Percentiles rank a stretch among this genome's conserved stretches.
Evolutionary conservation across 1,140 invertebrate species (phyloP).

Genomic region (Papilio glaucus): DNA sequence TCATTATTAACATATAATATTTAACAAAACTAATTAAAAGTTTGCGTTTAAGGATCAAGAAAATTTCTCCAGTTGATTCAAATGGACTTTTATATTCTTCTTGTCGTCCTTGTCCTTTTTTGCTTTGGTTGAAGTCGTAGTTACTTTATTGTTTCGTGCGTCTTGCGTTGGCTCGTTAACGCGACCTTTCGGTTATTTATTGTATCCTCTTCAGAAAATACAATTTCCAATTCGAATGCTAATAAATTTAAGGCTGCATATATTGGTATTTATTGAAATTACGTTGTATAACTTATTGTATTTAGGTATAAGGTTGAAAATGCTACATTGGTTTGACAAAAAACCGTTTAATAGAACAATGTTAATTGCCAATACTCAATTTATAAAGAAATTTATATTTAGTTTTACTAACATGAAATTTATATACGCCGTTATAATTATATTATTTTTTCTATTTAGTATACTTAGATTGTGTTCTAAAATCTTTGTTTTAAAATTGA

Average conservation of each 20-base stretch:
- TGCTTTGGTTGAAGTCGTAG: slow-evolving; percentile 63
- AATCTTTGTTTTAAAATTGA: background rate
- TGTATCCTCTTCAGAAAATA: slow-evolving; percentile 79
- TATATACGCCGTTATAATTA: too few species aligned
- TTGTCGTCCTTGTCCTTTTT: slow-evolving; percentile 54
- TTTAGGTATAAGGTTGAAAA: slow-evolving; percentile 4
- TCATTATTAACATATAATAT: slow-evolving; percentile 47
- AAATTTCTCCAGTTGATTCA: slow-evolving; percentile 41
- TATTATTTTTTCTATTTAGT: background rate
- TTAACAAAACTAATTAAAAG: slow-evolving; percentile 4
- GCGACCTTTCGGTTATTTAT: slow-evolving; percentile 80
- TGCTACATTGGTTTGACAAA: background rate
- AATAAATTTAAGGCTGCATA: slow-evolving; percentile 71
- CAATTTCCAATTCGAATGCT: slow-evolving; percentile 75
- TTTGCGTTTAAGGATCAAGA: slow-evolving; percentile 11
- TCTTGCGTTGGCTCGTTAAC: slow-evolving; percentile 76
- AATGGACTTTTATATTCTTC: slow-evolving; percentile 49
- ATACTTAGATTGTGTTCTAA: too few species aligned
- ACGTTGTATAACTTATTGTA: slow-evolving; percentile 1
- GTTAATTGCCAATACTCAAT: background rate
- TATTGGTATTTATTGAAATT: slow-evolving; percentile 46
- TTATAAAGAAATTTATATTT: background rate
- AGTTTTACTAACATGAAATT: background rate
- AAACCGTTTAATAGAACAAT: slow-evolving; percentile 5
- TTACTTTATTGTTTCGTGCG: slow-evolving; percentile 74